Conservation (phyloP, 2,797 vertebrate genomes). For the Jordanella pulchra region DNA sequence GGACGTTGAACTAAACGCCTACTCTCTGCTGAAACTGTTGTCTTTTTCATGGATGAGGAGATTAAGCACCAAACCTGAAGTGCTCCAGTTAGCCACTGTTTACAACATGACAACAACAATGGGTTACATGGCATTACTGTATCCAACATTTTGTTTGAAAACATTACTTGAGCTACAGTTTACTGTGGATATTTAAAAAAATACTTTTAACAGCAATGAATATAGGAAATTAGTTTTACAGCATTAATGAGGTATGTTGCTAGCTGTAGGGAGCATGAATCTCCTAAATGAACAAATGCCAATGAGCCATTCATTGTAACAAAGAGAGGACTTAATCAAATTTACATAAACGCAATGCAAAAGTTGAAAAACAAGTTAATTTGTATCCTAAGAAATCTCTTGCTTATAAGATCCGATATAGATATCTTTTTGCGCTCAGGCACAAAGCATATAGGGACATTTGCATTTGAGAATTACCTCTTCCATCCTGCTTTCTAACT, state of each 20-base stretch:
- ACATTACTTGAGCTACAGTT: slow-evolving; percentile 21
- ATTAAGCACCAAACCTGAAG: slow-evolving; percentile 43
- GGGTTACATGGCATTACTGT: slow-evolving; percentile 27
- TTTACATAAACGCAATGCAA: slow-evolving; percentile 52
- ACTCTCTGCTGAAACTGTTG: slow-evolving; percentile 33
- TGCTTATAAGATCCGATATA: slow-evolving; percentile 30
- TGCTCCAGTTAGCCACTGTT: slow-evolving; percentile 26
- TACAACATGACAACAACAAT: slow-evolving; percentile 11
- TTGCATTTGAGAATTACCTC: slow-evolving; percentile 59
- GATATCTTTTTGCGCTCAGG: slow-evolving; percentile 20
- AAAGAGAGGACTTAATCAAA: slow-evolving; percentile 36
- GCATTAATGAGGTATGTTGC: slow-evolving; percentile 52
- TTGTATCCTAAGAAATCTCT: slow-evolving; percentile 17
- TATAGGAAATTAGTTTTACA: slow-evolving; percentile 37
- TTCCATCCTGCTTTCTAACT: slow-evolving; percentile 32
- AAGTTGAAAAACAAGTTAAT: slow-evolving; percentile 17
- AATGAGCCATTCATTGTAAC: slow-evolving; percentile 48
- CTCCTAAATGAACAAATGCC: slow-evolving; percentile 60
- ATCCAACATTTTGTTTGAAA: slow-evolving; percentile 19
- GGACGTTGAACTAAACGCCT: slow-evolving; percentile 37
- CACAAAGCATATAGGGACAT: slow-evolving; percentile 37
- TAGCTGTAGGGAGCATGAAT: slow-evolving; percentile 32
- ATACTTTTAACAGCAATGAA: slow-evolving; percentile 29
- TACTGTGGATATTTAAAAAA: slow-evolving; percentile 12
- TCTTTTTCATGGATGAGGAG: slow-evolving; percentile 43